These are phyloP conservation scores for Epicauta chinensis DNA, from an alignment of 1,140 invertebrate genomes.

Conservation along the genomic window DNA sequence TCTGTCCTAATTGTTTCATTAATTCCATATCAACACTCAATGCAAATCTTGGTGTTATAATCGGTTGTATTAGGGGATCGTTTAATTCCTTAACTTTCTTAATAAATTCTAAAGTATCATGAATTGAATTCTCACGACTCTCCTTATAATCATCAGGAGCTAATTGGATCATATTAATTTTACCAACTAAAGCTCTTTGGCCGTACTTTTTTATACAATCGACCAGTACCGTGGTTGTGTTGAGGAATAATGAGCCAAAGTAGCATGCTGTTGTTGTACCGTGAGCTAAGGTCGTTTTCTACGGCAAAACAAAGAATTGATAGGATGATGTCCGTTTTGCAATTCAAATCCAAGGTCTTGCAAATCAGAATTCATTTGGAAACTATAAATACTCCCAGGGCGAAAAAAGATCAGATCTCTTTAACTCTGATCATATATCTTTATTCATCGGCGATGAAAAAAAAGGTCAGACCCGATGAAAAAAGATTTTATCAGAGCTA, in stretches of 20 bases:
- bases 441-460: too few species aligned
- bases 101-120: conserved; percentile 62
- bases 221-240: conserved; percentile 66
- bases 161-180: conserved; percentile 77
- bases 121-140: conserved; percentile 46
- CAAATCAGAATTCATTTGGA: too few species aligned
- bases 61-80: conserved; percentile 44
- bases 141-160: conserved; percentile 56
- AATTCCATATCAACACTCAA: conserved; percentile 67
- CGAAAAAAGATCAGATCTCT: too few species aligned
- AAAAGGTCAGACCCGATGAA: too few species aligned
- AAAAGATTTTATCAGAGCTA: too few species aligned
- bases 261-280: conserved; percentile 88
- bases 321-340: too few species aligned
- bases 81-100: conserved; percentile 47
- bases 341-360: too few species aligned
- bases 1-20: conserved; percentile 57
- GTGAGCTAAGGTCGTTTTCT: conserved; percentile 63
- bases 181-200: conserved; percentile 82
- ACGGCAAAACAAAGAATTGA: conserved; percentile 17
- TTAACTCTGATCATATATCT: too few species aligned
- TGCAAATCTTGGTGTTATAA: conserved; percentile 85
- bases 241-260: conserved; percentile 72
- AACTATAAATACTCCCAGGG: too few species aligned
- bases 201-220: conserved; percentile 57